phyloP scores from a whole-genome alignment of 2,888 invertebrate genomes.

The Diarsia dahlii region DNA sequence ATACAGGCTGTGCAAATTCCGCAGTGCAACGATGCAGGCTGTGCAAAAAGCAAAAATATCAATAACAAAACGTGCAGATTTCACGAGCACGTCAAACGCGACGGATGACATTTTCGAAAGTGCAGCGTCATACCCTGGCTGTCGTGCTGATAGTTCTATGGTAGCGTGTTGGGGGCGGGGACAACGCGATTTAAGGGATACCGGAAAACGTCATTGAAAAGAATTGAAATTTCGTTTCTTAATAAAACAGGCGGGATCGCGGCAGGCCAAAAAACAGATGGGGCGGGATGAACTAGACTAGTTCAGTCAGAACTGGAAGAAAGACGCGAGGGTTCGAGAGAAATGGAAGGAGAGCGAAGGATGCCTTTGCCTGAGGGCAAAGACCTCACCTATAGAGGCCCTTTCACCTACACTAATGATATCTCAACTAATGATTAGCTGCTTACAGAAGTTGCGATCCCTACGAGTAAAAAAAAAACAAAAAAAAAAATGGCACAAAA shows the following conservation, averaged over 20 bases:
- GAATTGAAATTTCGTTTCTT: background rate
- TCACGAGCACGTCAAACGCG: constrained; percentile 79
- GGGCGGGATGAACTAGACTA: too few species aligned
- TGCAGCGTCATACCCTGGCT: constrained; percentile 84
- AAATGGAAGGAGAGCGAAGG: too few species aligned
- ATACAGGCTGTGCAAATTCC: constrained; percentile 46
- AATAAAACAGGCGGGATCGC: background rate
- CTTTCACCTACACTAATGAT: background rate
- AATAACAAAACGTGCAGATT: constrained; percentile 74
- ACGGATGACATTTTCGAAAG: constrained; percentile 77
- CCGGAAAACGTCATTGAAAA: background rate
- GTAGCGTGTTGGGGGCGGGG: background rate
- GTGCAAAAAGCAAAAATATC: constrained; percentile 69
- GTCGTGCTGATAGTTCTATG: constrained; percentile 57
- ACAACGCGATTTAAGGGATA: background rate
- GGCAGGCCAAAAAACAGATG: too few species aligned
- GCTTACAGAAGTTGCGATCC: background rate
- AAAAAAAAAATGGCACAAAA: background rate
- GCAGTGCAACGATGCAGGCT: constrained; percentile 48
- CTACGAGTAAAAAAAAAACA: background rate
- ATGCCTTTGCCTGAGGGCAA: too few species aligned
- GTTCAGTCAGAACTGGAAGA: too few species aligned
- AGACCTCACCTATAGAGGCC: background rate
- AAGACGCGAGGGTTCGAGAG: too few species aligned
- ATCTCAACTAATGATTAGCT: background rate